Evolutionary conservation across 2,797 vertebrate species (phyloP), one percentile per base, ranked within the genome.

Genomic region (Pampus argenteus): DNA sequence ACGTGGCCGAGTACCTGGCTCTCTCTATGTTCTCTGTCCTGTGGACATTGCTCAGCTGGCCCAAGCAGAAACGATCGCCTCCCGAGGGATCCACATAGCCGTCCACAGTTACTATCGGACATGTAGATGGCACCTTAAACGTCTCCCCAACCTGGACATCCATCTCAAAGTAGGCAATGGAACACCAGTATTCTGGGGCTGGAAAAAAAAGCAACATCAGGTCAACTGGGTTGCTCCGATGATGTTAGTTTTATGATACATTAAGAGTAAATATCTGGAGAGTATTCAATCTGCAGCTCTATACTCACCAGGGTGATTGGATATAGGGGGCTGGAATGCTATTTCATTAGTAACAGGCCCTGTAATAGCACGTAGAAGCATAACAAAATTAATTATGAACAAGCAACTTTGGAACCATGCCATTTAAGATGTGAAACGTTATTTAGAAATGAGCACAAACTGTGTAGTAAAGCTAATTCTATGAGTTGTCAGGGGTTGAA

Each of bases 111-210:
- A 99, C 98, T 13, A 98, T 85, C 0, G 98, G 98, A 74, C 98
- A 99, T 81, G 95, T 98, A 8, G 98, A 98, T 15, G 96, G 98
- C 65, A 99, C 98, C 86, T 99, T 99, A 61, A 99, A 99, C 0
- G 97, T 99, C 86, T 99, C 98, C 18, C 98, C 98, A 8, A 99
- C 98, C 83, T 99, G 98, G 70, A 99, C 97, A 3, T 99, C 98
- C 98, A 99, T 99, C 91, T 99, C 98, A 66, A 99, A 99, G 82
- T 99, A 99, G 0, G 98, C 97, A 20, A 99, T 98, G 34, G 98
- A 99, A 87, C 98, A 99, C 98, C 98, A 99, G 76, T 98, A 99
- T 18, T 99, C 98, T 49, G 98, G 98, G 84, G 97, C 98, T 99
- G 71, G 2, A 67, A 55, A 20, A 71, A 60, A 38, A n/a, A 65